These are phyloP conservation scores for Coremacera marginata DNA, from an alignment of 2,888 invertebrate species.

Conservation along the genomic window DNA sequence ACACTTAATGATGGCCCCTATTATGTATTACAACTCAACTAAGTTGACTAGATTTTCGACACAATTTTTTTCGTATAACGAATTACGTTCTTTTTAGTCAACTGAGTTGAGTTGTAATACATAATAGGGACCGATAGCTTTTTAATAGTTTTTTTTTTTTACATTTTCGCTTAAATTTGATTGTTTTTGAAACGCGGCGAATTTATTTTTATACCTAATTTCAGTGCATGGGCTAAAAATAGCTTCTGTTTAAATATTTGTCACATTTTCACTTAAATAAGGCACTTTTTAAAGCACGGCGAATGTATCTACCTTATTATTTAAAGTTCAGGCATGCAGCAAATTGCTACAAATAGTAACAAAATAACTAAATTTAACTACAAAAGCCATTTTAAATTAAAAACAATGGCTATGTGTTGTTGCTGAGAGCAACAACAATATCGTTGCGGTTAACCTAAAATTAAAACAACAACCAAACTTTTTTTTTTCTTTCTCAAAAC, in stretches of 20 bases:
- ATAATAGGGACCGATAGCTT: too few species aligned
- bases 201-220: not conserved
- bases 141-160: too few species aligned
- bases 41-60: too few species aligned
- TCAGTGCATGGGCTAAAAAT: not conserved
- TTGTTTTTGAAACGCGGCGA: not conserved
- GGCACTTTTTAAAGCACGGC: not conserved
- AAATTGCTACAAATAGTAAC: not conserved
- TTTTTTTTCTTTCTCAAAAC: constrained; percentile 32
- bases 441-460: constrained; percentile 65
- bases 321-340: not conserved
- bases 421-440: constrained; percentile 47
- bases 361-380: not conserved
- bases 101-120: too few species aligned
- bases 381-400: not conserved
- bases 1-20: not conserved
- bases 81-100: too few species aligned
- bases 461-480: constrained; percentile 59
- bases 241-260: not conserved
- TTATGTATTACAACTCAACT: too few species aligned
- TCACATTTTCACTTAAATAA: not conserved
- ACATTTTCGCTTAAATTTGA: too few species aligned
- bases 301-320: not conserved
- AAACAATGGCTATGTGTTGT: not conserved
- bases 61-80: too few species aligned